These are phyloP conservation scores for Chaetogeoica ovagalla DNA, from an alignment of 2,888 invertebrate species.

Conservation along the genomic window DNA sequence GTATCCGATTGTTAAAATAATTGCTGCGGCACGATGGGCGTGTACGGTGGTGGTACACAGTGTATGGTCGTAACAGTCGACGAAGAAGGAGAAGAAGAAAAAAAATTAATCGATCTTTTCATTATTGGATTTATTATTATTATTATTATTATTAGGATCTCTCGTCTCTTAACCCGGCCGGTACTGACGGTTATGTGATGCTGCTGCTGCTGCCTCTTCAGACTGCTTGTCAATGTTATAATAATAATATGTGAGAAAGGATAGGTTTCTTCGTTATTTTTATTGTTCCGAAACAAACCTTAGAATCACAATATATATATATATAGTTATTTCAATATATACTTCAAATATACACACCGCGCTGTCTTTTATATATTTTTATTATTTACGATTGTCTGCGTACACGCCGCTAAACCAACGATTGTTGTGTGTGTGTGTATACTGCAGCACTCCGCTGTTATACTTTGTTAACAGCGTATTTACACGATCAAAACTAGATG, in stretches of 20 bases:
- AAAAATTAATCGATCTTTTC: slow-evolving; percentile 53
- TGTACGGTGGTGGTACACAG: not conserved
- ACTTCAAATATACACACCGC: slow-evolving; percentile 10
- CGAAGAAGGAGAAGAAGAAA: slow-evolving; percentile 17
- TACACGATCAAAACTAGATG: slow-evolving; percentile 34
- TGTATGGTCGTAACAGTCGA: not conserved
- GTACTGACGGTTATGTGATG: no score
- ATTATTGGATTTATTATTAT: slow-evolving; percentile 51
- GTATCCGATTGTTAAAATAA: slow-evolving; percentile 53
- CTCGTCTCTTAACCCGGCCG: slow-evolving; percentile 24
- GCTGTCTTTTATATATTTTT: slow-evolving; percentile 23
- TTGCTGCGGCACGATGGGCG: slow-evolving; percentile 47
- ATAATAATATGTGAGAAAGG: slow-evolving; percentile 33
- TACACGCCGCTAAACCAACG: not conserved
- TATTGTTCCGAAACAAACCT: slow-evolving; percentile 50
- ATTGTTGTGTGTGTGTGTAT: not conserved
- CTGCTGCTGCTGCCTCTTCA: no score
- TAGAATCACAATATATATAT: slow-evolving; percentile 28
- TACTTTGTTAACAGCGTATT: slow-evolving; percentile 14
- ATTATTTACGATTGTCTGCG: slow-evolving; percentile 29
- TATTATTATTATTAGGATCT: slow-evolving; percentile 42
- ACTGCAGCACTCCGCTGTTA: not conserved
- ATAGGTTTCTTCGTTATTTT: slow-evolving; percentile 48
- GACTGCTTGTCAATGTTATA: slow-evolving; percentile 36
- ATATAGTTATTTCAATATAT: slow-evolving; percentile 36